Evolutionary conservation across 2,113 vertebrate species (phyloP).

Genomic region (Phylloscopus trochiloides): DNA sequence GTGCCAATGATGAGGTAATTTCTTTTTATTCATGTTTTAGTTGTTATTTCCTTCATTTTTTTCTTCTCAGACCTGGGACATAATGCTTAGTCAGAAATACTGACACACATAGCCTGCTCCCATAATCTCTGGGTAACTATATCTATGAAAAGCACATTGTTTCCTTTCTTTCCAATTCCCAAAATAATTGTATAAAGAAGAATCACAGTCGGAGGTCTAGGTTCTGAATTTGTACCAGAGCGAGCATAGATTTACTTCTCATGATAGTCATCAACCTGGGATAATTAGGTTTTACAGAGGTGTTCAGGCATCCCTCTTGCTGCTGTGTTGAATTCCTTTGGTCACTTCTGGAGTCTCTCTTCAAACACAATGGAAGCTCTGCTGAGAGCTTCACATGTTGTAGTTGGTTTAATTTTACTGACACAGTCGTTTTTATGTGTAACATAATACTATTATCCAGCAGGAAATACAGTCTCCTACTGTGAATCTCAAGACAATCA

Average conservation of each 20-base stretch:
- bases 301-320: not conserved
- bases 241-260: not conserved
- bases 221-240: not conserved
- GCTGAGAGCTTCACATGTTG: not conserved
- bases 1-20: not conserved
- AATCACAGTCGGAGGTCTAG: not conserved
- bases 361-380: not conserved
- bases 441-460: not conserved
- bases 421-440: not conserved
- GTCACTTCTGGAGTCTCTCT: not conserved
- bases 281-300: not conserved
- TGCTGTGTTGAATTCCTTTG: not conserved
- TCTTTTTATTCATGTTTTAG: not conserved
- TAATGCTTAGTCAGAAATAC: not conserved
- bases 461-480: not conserved
- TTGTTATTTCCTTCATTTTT: not conserved
- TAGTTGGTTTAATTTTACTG: not conserved
- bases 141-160: not conserved
- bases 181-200: not conserved
- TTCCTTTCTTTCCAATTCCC: not conserved
- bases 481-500: not conserved
- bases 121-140: not conserved
- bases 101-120: not conserved
- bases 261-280: not conserved
- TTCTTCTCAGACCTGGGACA: not conserved